These are phyloP conservation scores for Syrmaticus mikado DNA, from an alignment of 2,113 vertebrate genomes.

Conservation along the genomic window DNA sequence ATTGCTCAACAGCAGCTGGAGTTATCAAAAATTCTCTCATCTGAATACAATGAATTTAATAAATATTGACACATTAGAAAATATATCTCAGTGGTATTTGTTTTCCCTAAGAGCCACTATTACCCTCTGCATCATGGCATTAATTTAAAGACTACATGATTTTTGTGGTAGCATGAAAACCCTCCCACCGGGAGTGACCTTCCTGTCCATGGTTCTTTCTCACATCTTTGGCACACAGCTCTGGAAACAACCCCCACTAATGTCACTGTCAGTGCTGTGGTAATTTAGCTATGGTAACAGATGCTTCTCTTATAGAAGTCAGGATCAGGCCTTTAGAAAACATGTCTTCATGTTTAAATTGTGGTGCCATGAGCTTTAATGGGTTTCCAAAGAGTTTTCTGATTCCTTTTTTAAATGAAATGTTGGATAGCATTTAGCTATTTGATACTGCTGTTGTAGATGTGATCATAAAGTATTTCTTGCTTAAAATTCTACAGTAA, in stretches of 20 bases:
- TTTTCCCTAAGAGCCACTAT: neutral
- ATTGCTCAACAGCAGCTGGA: neutral
- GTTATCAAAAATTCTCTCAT: neutral
- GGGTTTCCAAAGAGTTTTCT: neutral
- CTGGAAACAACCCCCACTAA: neutral
- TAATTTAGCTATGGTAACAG: neutral
- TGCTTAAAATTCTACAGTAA: neutral
- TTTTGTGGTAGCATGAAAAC: neutral
- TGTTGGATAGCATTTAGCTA: neutral
- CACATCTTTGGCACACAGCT: neutral
- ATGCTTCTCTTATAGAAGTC: neutral
- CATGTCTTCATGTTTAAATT: neutral
- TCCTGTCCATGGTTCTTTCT: neutral
- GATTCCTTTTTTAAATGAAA: neutral
- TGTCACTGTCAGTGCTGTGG: neutral
- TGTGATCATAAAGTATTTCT: neutral
- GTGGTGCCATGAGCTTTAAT: neutral
- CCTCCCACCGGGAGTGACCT: fast-evolving
- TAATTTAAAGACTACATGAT: neutral
- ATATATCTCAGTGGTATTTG: neutral
- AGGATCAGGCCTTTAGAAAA: neutral
- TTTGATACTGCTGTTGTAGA: neutral
- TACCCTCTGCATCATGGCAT: neutral
- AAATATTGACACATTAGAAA: neutral
- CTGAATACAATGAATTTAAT: neutral